Base-by-base conservation (phyloP, 2,888 invertebrate species). In the Parapristionchus giblindavisi region DNA sequence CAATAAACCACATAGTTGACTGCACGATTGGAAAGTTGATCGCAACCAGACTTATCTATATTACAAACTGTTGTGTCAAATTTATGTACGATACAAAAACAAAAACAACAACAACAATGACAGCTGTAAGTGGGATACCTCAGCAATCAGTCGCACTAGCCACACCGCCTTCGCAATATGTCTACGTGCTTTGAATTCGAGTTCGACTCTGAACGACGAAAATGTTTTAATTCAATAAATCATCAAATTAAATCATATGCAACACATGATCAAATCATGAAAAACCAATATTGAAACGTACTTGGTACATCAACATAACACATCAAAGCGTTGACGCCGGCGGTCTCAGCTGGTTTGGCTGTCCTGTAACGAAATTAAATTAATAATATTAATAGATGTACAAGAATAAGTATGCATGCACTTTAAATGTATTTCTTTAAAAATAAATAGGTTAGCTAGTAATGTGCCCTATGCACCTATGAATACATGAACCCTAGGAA, bases 111-210 rank as follows among this genome's bases (percentile, higher is more conserved):
- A n/a, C n/a, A n/a, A n/a, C n/a, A n/a, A n/a, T n/a, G n/a, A n/a
- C n/a, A n/a, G n/a, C n/a, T n/a, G n/a, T n/a, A n/a, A n/a, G n/a
- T n/a, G n/a, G n/a, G n/a, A n/a, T 21, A 27, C 38, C 70, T 71
- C 70, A 0, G 70, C 56, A 5, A 71, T n/a, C n/a, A 56, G 38
- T 71, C 70, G n/a, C 40, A 40, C 38, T 27, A 48, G 29, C 70
- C 56, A 56, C 40, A 71, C 56, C 6, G 70, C 70, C n/a, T 32
- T 27, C 17, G 70, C 70, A 11, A 71, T 71, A 56, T 71, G 56
- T 5, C 48, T 38, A 17, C 56, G 54, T 3, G 70, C 56, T 32
- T 68, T 68, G 36, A 17, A 14, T 6, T 68, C 68, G 36, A n/a
- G 56, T 24, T 71, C 70, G 3, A 71, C 4, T 32, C 56, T 71